These are phyloP conservation scores for Lymantria dispar DNA, from an alignment of 2,888 invertebrate genomes.

Conservation along the genomic window DNA sequence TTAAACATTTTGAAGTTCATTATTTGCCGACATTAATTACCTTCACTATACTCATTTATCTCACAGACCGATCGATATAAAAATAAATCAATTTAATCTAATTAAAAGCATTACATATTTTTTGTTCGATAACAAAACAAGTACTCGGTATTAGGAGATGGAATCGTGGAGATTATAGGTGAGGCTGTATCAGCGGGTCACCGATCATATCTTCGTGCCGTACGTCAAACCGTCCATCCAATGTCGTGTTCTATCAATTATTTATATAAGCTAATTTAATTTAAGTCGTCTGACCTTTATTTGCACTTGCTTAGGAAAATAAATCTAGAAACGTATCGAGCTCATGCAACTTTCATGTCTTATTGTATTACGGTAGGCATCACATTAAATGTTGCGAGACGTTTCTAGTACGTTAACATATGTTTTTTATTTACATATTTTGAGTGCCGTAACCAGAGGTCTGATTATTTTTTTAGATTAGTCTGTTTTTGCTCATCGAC, in stretches of 20 bases:
- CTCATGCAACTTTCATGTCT: slow-evolving; percentile 62
- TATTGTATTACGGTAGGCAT: slow-evolving; percentile 57
- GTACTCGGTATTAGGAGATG: slow-evolving; percentile 74
- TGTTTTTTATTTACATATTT: not conserved
- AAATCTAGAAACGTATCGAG: slow-evolving; percentile 45
- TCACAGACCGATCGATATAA: slow-evolving; percentile 61
- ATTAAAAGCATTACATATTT: slow-evolving; percentile 82
- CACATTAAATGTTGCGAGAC: slow-evolving; percentile 41
- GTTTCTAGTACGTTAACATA: slow-evolving; percentile 20
- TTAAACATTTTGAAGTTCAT: slow-evolving; percentile 47
- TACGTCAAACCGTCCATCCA: slow-evolving; percentile 76
- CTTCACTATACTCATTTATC: slow-evolving; percentile 62
- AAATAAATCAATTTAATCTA: slow-evolving; percentile 82
- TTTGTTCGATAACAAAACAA: slow-evolving; percentile 77
- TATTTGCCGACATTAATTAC: slow-evolving; percentile 78
- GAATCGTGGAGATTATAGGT: slow-evolving; percentile 72
- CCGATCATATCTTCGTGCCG: slow-evolving; percentile 70
- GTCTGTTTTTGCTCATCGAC: too few species aligned
- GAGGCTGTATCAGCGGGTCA: slow-evolving; percentile 72
- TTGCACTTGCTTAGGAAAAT: slow-evolving; percentile 60
- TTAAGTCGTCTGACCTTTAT: slow-evolving; percentile 76
- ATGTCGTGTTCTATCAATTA: slow-evolving; percentile 75
- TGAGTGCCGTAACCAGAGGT: too few species aligned
- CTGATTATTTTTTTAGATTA: too few species aligned
- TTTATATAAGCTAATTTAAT: slow-evolving; percentile 80